Evolutionary conservation across 2,113 vertebrate genomes (phyloP), one percentile per base, ranked within the genome.

Genomic region (Sander lucioperca): DNA sequence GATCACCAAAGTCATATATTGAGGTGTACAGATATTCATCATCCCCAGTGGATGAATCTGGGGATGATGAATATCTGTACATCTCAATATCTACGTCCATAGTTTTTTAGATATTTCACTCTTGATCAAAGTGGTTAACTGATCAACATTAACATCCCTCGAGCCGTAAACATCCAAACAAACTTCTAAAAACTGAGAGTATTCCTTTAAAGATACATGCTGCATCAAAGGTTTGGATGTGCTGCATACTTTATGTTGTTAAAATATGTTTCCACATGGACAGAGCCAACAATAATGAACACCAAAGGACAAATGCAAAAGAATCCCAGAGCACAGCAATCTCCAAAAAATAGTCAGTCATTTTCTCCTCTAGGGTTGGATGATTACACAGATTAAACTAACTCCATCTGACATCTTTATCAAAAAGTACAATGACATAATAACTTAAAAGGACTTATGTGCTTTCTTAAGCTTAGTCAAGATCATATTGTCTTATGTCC

Each of bases 341-440:
- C 58, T 67, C 45, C 36, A 76, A 79, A 84, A 69, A 47, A 64
- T n/a, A n/a, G n/a, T n/a, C n/a, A n/a, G 23, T 57, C 5, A 58
- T 79, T 85, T 89, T 3, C 73, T 74, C 59, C 58, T 5, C 0
- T 8, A 80, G 47, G 51, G n/a, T 43, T 30, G 50, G 65, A 83
- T 69, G 56, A 88, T 85, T 79, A 53, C 48, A 21, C 51, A 63
- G 69, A 88, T 83, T 80, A 70, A 50, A 83, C 80, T 27, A 67
- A 79, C 54, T 73, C 51, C 58, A 85, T 86, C 82, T 63, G 78
- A 73, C 80, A 66, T 85, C 61, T 80, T 75, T 64, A 54, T 74
- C 8, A 1, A 69, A 90, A 86, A 83, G 64, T 79, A 65, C 45
- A 86, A 83, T 64, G 61, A 88, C 66, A 78, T 84, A 90, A 90